Conservation (phyloP, 2,888 invertebrate genomes). For the Anagyrus pseudococci region DNA sequence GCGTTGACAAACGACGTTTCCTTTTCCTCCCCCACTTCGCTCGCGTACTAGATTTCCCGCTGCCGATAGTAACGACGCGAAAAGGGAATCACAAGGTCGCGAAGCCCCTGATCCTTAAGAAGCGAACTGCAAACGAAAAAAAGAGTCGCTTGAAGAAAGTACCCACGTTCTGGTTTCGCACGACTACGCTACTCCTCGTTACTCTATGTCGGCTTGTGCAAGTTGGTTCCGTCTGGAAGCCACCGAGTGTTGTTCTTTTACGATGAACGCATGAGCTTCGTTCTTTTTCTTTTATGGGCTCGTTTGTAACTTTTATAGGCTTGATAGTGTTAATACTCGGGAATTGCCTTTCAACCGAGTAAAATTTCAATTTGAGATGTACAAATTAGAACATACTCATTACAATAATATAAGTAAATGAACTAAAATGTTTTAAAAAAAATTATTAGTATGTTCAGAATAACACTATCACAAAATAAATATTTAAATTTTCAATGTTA, state of each 20-base stretch:
- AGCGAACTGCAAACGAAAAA: slow-evolving; percentile 39
- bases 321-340: not conserved
- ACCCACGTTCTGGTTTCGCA: slow-evolving; percentile 58
- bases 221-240: slow-evolving; percentile 1
- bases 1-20: too few relatives aligned
- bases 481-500: not conserved
- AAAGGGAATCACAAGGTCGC: slow-evolving; percentile 39
- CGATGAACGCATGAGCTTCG: not conserved
- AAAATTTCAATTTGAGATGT: too few relatives aligned
- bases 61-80: slow-evolving; percentile 25
- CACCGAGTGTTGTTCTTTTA: not conserved
- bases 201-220: slow-evolving; percentile 17
- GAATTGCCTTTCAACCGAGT: too few relatives aligned
- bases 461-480: not conserved
- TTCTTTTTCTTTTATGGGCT: slow-evolving; percentile 18
- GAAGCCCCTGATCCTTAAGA: slow-evolving; percentile 19
- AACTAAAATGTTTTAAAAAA: too few relatives aligned
- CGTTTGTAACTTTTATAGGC: not conserved
- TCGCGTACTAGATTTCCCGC: slow-evolving; percentile 28
- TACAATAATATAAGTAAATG: too few relatives aligned
- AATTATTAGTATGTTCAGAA: too few relatives aligned
- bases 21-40: slow-evolving; percentile 18
- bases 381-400: too few relatives aligned
- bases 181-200: slow-evolving; percentile 39
- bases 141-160: slow-evolving; percentile 45